phyloP scores from a whole-genome alignment of 2,888 invertebrate species.

The Rhabditoides inermis region DNA sequence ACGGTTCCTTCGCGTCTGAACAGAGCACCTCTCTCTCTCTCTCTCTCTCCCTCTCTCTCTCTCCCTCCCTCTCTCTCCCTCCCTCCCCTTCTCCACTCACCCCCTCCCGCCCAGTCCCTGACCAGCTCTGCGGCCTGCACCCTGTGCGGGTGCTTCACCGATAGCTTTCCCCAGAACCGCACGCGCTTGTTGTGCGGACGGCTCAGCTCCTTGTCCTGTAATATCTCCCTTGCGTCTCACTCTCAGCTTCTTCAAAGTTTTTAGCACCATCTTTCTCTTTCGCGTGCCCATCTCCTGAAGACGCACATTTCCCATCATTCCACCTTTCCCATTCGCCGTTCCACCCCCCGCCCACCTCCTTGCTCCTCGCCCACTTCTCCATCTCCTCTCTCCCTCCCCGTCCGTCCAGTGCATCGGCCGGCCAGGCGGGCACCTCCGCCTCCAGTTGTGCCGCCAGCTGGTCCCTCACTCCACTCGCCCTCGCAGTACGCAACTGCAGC shows the following conservation, averaged over 20 bases:
- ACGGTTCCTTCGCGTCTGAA: slow-evolving; percentile 1
- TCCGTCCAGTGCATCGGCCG: slow-evolving; percentile 29
- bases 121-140: slow-evolving; percentile 25
- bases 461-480: slow-evolving; percentile 37
- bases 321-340: not conserved
- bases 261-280: not conserved
- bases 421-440: slow-evolving; percentile 21
- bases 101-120: slow-evolving; percentile 14
- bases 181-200: slow-evolving; percentile 36
- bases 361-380: slow-evolving; percentile 12
- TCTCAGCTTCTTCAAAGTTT: not conserved
- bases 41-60: not conserved
- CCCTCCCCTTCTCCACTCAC: not conserved
- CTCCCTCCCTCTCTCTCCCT: not conserved
- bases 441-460: slow-evolving; percentile 32
- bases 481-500: slow-evolving; percentile 31
- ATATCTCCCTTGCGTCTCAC: not conserved
- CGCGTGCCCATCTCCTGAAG: not conserved
- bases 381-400: slow-evolving; percentile 17
- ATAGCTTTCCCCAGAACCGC: slow-evolving; percentile 24
- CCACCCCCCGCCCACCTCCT: slow-evolving; percentile 8
- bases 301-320: not conserved
- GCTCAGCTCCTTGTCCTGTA: slow-evolving; percentile 11
- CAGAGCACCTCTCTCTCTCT: not conserved
- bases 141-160: slow-evolving; percentile 29